A percentile compares a stretch with the other conserved stretches of the same genome.
Conservation (phyloP, 2,113 vertebrate genomes). For the Strix aluco region DNA sequence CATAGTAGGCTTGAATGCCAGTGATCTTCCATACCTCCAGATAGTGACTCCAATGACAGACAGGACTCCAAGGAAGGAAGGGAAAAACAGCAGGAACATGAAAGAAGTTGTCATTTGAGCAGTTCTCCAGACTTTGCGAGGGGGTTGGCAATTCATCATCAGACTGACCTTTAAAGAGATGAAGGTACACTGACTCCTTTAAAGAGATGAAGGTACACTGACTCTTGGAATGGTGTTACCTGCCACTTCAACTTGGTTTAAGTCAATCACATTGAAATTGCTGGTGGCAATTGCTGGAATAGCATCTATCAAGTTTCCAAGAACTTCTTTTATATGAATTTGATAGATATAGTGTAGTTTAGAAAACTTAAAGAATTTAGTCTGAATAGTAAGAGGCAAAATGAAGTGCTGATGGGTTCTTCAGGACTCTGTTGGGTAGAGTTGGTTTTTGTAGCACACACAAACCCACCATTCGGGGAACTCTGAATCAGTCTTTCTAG, state of each 20-base stretch:
- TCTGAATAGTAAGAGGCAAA: neutral
- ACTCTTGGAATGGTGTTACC: neutral
- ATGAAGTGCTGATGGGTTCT: neutral
- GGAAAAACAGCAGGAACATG: slow-evolving; percentile 89
- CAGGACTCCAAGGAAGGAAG: slow-evolving; percentile 85
- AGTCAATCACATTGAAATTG: neutral
- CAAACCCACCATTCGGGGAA: neutral
- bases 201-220: neutral
- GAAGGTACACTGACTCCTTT: slow-evolving; percentile 57
- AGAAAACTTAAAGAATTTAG: neutral
- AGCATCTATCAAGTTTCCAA: neutral
- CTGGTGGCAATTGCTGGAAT: neutral
- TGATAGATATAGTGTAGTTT: neutral
- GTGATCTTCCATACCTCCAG: slow-evolving; percentile 83
- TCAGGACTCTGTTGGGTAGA: neutral
- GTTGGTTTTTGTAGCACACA: neutral
- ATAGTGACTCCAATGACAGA: slow-evolving; percentile 81
- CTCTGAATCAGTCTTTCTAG: neutral
- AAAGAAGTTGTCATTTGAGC: slow-evolving; percentile 92
- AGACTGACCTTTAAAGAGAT: slow-evolving; percentile 83
- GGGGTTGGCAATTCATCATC: slow-evolving; percentile 90
- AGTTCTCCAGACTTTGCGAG: slow-evolving; percentile 84
- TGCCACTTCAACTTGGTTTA: neutral
- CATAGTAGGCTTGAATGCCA: neutral
- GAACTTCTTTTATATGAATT: neutral